phyloP scores from a whole-genome alignment of 1,140 invertebrate species.

The Drosophila tsacasi region DNA sequence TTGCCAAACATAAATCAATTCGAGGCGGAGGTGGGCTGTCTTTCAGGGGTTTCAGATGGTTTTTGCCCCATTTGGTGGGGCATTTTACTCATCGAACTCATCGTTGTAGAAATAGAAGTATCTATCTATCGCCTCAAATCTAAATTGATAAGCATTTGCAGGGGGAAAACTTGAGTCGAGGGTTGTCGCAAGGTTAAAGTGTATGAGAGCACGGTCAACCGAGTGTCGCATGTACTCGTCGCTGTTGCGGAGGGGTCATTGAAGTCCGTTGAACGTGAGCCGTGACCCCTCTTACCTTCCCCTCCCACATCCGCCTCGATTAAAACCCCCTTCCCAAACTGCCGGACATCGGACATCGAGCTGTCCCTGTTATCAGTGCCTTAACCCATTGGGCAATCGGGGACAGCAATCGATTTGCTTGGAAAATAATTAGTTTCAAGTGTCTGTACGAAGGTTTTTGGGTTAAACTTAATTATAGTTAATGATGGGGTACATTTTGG shows the following conservation, averaged over 20 bases:
- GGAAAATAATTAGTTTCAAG: conserved; percentile 25
- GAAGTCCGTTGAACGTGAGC: conserved; percentile 40
- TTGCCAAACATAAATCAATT: conserved; percentile 43
- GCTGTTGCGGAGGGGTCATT: conserved; percentile 41
- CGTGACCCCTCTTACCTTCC: neutral
- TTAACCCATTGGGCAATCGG: conserved; percentile 33
- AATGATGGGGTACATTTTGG: neutral
- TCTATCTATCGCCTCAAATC: conserved; percentile 24
- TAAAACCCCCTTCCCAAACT: neutral
- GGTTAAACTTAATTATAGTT: neutral
- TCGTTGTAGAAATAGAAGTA: conserved; percentile 1
- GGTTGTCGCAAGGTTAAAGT: conserved; percentile 49
- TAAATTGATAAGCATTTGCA: conserved; percentile 56
- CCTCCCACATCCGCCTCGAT: conserved; percentile 10
- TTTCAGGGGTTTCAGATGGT: neutral
- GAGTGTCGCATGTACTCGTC: conserved; percentile 18
- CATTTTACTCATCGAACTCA: neutral
- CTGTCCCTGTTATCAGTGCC: conserved; percentile 24
- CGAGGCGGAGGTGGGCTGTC: conserved; percentile 2
- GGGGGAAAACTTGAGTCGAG: conserved; percentile 6
- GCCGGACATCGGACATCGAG: neutral
- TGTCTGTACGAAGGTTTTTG: conserved; percentile 12
- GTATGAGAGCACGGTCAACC: conserved; percentile 30
- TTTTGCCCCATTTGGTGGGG: conserved; percentile 20
- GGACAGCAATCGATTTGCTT: conserved; percentile 18